Base-by-base conservation (phyloP, 1,140 invertebrate genomes). In the Helicoverpa zea region DNA sequence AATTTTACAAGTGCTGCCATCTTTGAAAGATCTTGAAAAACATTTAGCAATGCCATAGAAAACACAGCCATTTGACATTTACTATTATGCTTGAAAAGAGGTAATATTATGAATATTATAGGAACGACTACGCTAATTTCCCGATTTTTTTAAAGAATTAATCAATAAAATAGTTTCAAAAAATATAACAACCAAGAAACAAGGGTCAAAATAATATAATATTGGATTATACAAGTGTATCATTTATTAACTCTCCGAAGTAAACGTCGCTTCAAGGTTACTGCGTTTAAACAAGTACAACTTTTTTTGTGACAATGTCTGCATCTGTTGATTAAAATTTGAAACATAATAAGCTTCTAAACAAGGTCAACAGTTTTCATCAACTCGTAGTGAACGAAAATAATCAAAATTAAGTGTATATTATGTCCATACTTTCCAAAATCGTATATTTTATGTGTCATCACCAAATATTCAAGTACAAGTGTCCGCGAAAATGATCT, bases 301-400 rank as follows among this genome's bases (percentile, higher is more conserved):
- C 90, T 92, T 94, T 88, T 64, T 89, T 94, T 94, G 92, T 94
- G 93, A 94, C 93, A 94, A 93, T 92, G 94, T 94, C 92, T 94
- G 91, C 93, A 92, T 95, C 94, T 95, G 94, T 95, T 95, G 94
- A 95, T 94, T 95, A 94, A 95, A 95, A 95, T 95, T 95, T 94
- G 93, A 95, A 95, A 95, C 94, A 94, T 94, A 94, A 92, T 95
- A 94, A 94, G 94, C 94, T 95, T 95, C 93, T 95, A 95, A 91
- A 95, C 94, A 95, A 95, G 94, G 94, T 95, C 94, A 95, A 95
- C 94, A 95, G 94, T 95, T 95, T 95, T 95, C 93, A 93, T 95
- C 92, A 93, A 94, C 91, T 93, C 89, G 84, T 86, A 90, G 91
- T 90, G 89, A 90, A 92, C 90, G 88, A 91, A 95, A 95, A 94